These are phyloP conservation scores for Drosophila monieri DNA, from an alignment of 2,888 invertebrate genomes.

Conservation along the genomic window DNA sequence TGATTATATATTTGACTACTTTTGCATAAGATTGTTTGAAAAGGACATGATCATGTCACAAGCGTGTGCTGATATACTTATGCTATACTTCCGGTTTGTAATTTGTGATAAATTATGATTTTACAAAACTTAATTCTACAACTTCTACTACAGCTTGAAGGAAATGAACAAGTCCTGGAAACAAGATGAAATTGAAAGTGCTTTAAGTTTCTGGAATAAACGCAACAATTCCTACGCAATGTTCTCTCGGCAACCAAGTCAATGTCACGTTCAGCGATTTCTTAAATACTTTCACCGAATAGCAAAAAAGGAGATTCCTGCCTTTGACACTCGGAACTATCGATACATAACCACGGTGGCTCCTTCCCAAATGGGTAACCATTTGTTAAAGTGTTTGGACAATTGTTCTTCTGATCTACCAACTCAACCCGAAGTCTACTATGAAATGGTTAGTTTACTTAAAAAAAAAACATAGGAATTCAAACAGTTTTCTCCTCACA, in stretches of 20 bases:
- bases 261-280: constrained; percentile 57
- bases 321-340: constrained; percentile 34
- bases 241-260: constrained; percentile 52
- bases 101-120: background rate
- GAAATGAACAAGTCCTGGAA: constrained; percentile 43
- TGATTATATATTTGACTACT: constrained; percentile 37
- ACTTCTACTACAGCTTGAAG: constrained; percentile 34
- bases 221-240: constrained; percentile 56
- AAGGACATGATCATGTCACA: constrained; percentile 48
- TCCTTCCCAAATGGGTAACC: constrained; percentile 12
- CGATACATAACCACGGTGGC: constrained; percentile 45
- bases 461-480: background rate
- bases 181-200: constrained; percentile 2
- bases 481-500: background rate
- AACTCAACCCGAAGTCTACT: constrained; percentile 49
- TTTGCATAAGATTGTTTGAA: constrained; percentile 43
- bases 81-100: constrained; percentile 58
- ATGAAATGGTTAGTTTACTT: constrained; percentile 56
- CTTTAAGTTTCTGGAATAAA: constrained; percentile 47
- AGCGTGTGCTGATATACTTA: constrained; percentile 61
- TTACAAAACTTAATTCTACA: background rate
- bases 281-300: constrained; percentile 54
- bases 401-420: background rate
- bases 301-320: constrained; percentile 5
- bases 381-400: constrained; percentile 37